Conservation (phyloP, 2,888 invertebrate genomes). For the Resseliella maxima region DNA sequence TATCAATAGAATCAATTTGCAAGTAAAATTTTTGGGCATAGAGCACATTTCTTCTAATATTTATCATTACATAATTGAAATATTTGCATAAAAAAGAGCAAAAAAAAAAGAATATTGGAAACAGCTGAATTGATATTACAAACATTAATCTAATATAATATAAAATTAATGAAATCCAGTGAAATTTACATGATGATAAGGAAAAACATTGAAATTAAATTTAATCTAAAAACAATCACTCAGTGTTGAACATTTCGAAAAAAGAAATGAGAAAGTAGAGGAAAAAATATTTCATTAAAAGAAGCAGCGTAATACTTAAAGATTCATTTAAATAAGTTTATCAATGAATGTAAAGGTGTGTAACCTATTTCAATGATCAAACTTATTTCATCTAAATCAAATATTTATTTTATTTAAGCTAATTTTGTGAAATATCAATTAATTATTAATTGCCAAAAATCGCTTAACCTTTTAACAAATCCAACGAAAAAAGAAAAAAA, state of each 20-base stretch:
- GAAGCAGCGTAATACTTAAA: background rate
- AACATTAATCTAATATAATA: background rate
- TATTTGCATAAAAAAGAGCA: too few species aligned
- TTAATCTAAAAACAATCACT: background rate
- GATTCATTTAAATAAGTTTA: background rate
- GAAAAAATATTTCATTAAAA: background rate
- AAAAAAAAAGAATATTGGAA: too few species aligned
- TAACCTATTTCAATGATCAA: background rate
- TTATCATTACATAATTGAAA: too few species aligned
- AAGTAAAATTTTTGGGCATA: too few species aligned
- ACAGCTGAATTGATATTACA: conserved; percentile 1
- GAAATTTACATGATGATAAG: background rate
- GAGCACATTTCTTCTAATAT: too few species aligned
- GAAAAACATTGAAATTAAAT: background rate
- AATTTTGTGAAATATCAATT: background rate
- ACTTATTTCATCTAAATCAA: background rate
- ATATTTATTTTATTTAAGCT: conserved; percentile 12
- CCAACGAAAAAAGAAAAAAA: too few species aligned
- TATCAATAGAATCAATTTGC: background rate
- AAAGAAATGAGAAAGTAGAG: background rate
- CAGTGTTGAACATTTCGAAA: background rate
- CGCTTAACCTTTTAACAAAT: conserved; percentile 35
- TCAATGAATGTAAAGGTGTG: background rate
- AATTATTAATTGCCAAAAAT: conserved; percentile 45
- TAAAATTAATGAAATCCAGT: background rate